These are phyloP conservation scores for Melanaphis sacchari DNA, from an alignment of 1,140 invertebrate species.

Conservation along the genomic window DNA sequence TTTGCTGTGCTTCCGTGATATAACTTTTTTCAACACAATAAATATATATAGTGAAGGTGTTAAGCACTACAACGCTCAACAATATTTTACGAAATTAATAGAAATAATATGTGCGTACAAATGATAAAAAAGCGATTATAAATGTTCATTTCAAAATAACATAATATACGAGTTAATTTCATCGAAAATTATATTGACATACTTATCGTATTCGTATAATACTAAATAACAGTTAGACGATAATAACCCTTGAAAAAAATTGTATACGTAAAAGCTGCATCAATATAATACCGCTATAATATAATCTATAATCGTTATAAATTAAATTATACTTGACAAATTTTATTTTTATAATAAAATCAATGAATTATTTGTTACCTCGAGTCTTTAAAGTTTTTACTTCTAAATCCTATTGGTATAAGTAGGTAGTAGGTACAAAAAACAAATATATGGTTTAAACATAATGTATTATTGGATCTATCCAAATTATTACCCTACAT, in stretches of 20 bases:
- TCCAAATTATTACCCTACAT: not conserved
- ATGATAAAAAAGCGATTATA: not conserved
- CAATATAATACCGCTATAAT: not conserved
- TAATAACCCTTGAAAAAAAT: not conserved
- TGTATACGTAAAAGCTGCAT: not conserved
- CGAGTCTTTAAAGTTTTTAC: not conserved
- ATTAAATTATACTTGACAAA: not conserved
- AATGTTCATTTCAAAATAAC: not conserved
- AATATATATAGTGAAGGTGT: not conserved
- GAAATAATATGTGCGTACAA: not conserved
- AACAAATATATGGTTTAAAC: not conserved
- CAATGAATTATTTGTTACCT: not conserved
- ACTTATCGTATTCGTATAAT: not conserved
- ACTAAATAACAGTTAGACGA: not conserved
- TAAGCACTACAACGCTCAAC: not conserved
- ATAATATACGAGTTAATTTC: not conserved
- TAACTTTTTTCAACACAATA: not conserved
- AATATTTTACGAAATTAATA: not conserved
- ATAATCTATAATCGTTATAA: not conserved
- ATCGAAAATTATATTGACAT: not conserved
- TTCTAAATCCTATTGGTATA: not conserved
- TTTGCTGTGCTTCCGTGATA: not conserved
- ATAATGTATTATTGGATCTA: not conserved
- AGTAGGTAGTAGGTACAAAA: too few relatives aligned
- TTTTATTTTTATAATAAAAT: not conserved